Percentiles rank a stretch among this genome's conserved stretches.
Conservation (phyloP, 1,140 invertebrate genomes). For the Caenorhabditis brenneri region DNA sequence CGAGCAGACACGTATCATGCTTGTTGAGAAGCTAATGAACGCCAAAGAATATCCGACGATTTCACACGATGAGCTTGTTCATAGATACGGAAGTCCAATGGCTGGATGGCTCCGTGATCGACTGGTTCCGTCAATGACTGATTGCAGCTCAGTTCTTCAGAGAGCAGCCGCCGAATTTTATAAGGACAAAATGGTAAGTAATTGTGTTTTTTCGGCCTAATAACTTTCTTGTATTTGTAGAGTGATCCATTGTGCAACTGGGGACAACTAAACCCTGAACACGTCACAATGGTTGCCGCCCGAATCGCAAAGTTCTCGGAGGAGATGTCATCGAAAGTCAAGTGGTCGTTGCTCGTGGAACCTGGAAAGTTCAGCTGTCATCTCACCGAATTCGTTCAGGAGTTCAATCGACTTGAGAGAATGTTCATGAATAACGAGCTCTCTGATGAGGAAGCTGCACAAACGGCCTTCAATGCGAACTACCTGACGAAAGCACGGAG, state of each 20-base stretch:
- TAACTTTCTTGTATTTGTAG: neutral
- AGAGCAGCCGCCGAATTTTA: conserved; percentile 31
- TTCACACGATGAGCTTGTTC: conserved; percentile 10
- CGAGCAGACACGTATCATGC: conserved; percentile 43
- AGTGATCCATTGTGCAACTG: conserved; percentile 51
- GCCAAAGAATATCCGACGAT: conserved; percentile 21
- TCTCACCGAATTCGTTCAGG: conserved; percentile 61
- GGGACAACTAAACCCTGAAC: conserved; percentile 40
- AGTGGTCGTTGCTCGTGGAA: conserved; percentile 65
- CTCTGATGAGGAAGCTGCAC: conserved; percentile 53
- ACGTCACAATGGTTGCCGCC: conserved; percentile 34
- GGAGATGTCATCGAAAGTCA: conserved; percentile 42
- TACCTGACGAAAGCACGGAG: conserved; percentile 62
- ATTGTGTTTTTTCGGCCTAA: neutral
- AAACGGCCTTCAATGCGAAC: conserved; percentile 64
- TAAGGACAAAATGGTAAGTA: conserved; percentile 23
- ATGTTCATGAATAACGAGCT: conserved; percentile 63
- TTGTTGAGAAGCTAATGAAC: conserved; percentile 46
- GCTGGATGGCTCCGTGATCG: conserved; percentile 48
- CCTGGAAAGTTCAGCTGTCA: conserved; percentile 64
- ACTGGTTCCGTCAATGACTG: conserved; percentile 42
- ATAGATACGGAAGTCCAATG: conserved; percentile 48
- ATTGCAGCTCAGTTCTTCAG: conserved; percentile 42
- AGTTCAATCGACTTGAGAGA: conserved; percentile 63
- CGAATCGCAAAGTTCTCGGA: conserved; percentile 34